Evolutionary conservation across 2,888 invertebrate genomes (phyloP).

Genomic region (Pelosia muscerda): DNA sequence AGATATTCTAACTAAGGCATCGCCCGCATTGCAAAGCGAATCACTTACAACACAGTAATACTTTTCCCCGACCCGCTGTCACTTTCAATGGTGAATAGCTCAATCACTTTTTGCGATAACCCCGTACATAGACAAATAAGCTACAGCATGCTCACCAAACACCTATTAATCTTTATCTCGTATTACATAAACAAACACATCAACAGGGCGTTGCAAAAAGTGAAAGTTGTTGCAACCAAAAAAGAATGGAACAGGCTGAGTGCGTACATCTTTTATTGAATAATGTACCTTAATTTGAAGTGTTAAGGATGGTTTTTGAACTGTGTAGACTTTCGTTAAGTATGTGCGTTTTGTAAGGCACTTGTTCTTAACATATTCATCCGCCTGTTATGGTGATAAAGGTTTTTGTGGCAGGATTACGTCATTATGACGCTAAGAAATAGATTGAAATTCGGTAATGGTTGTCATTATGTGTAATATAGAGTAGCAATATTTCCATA

Average conservation of each 20-base stretch:
- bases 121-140: conserved; percentile 1
- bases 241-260: conserved; percentile 35
- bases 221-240: conserved; percentile 40
- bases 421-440: conserved; percentile 3
- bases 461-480: too few relatives aligned
- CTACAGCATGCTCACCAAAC: conserved; percentile 7
- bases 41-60: background rate
- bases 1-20: background rate
- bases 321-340: conserved; percentile 27
- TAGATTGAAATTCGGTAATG: background rate
- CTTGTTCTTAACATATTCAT: conserved; percentile 32
- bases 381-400: conserved; percentile 16
- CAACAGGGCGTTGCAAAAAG: conserved; percentile 45
- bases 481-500: too few relatives aligned
- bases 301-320: conserved; percentile 15
- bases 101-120: conserved; percentile 1
- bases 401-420: conserved; percentile 12
- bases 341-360: conserved; percentile 37
- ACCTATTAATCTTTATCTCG: conserved; percentile 25
- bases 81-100: conserved; percentile 6
- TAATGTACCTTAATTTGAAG: conserved; percentile 23
- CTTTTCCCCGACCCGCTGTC: background rate
- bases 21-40: background rate
- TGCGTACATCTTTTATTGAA: conserved; percentile 6
- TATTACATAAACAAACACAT: conserved; percentile 46